Percentiles rank a stretch among this genome's conserved stretches.
Conservation (phyloP, 2,888 invertebrate species). For the Augiades crinisus region DNA sequence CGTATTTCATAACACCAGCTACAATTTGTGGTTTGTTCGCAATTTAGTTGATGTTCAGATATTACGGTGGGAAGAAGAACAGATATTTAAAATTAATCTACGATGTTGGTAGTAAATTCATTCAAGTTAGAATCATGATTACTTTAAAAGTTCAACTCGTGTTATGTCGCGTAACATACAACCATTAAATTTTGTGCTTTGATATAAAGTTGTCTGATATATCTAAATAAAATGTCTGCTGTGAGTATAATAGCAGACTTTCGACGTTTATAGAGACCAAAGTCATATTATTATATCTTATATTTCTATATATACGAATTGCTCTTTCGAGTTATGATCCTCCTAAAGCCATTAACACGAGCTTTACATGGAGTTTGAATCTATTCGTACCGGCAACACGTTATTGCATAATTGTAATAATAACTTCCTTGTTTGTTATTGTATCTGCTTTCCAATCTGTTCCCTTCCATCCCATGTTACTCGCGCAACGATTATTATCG, state of each 20-base stretch:
- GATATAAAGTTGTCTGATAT: no score
- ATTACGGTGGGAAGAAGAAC: constrained; percentile 29
- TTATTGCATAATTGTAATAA: constrained; percentile 26
- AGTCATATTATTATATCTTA: no score
- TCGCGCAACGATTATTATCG: constrained; percentile 23
- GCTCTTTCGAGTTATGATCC: background rate
- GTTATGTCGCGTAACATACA: no score
- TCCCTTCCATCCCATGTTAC: constrained; percentile 18
- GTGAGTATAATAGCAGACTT: no score
- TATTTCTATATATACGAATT: no score
- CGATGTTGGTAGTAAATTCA: no score
- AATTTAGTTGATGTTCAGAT: constrained; percentile 40
- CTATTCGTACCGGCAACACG: constrained; percentile 10
- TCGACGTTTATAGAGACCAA: no score
- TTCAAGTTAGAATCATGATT: no score
- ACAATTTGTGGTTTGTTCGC: constrained; percentile 44
- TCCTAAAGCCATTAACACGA: constrained; percentile 1
- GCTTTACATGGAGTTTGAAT: background rate
- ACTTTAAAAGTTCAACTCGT: no score
- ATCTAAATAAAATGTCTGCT: no score
- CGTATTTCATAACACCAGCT: constrained; percentile 42
- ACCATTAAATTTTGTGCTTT: no score
- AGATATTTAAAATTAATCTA: background rate
- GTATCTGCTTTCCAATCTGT: constrained; percentile 26
- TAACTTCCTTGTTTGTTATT: constrained; percentile 26